These are phyloP conservation scores for Murina feae DNA, from an alignment of 2,113 vertebrate genomes.

Conservation along the genomic window DNA sequence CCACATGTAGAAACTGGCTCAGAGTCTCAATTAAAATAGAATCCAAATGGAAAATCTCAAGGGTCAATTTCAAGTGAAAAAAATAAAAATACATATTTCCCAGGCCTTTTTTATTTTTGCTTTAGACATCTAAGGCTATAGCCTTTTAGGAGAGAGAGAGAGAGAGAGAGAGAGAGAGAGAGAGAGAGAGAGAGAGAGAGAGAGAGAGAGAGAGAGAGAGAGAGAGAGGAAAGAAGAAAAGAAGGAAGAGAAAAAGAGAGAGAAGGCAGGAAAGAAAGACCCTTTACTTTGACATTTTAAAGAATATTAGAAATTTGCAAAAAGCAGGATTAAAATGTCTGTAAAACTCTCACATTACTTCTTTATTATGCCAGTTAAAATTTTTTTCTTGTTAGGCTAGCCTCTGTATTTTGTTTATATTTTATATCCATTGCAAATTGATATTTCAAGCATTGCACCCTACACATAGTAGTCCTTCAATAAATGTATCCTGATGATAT, in stretches of 20 bases:
- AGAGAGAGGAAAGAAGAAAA: no score
- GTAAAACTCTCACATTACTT: neutral
- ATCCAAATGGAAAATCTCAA: slow-evolving; percentile 75
- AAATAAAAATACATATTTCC: slow-evolving; percentile 57
- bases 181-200: neutral
- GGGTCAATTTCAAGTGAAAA: slow-evolving; percentile 71
- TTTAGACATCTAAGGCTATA: slow-evolving; percentile 28
- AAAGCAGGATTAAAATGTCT: neutral
- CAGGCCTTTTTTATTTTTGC: neutral
- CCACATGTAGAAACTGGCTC: slow-evolving; percentile 62
- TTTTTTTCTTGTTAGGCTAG: neutral
- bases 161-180: neutral
- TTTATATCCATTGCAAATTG: neutral
- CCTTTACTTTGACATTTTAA: neutral
- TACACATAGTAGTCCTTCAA: neutral
- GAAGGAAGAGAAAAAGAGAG: rapidly evolving
- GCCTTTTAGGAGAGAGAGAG: neutral
- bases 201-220: neutral
- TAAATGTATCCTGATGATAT: slow-evolving; percentile 25
- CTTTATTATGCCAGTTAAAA: neutral
- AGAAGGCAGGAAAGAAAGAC: no score
- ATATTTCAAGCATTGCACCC: neutral
- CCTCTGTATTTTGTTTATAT: neutral
- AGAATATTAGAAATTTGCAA: neutral
- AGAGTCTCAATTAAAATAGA: slow-evolving; percentile 73